A percentile compares a stretch with the other conserved stretches of the same genome.
These are phyloP conservation scores for Carduelis carduelis DNA, from an alignment of 2,797 vertebrate genomes.

Conservation along the genomic window DNA sequence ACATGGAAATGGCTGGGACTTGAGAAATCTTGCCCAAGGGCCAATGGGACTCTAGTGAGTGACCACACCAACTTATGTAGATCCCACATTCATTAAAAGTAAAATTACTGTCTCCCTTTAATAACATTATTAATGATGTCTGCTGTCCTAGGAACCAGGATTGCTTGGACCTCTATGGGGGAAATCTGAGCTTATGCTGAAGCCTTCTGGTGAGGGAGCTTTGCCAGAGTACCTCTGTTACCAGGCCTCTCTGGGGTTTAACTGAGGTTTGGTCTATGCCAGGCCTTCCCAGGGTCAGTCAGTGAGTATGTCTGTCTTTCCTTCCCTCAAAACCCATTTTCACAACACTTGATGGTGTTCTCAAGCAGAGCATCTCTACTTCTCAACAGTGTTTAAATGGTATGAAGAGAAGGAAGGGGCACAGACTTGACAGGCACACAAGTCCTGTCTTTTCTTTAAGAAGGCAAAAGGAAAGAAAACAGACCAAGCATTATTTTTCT, in stretches of 20 bases:
- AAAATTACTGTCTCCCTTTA: conserved; percentile 27
- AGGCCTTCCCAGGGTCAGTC: neutral
- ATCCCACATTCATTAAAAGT: conserved; percentile 21
- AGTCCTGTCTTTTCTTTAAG: neutral
- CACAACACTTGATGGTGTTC: neutral
- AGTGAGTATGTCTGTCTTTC: neutral
- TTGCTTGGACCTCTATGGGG: neutral
- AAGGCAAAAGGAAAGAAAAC: neutral
- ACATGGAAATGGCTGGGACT: neutral
- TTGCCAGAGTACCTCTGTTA: neutral
- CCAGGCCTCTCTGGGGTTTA: neutral
- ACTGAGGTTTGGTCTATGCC: neutral
- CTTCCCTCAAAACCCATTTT: neutral
- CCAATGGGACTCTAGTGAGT: rapidly evolving
- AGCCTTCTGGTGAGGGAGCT: neutral
- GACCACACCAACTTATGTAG: neutral
- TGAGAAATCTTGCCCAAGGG: conserved; percentile 24
- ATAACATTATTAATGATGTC: neutral
- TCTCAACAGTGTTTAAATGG: neutral
- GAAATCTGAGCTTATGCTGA: neutral
- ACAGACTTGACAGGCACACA: rapidly evolving
- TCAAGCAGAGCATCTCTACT: neutral
- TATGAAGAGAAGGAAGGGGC: neutral
- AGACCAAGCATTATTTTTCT: neutral
- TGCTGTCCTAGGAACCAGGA: neutral